phyloP scores from a whole-genome alignment of 2,797 vertebrate species.

The Rachycentron canadum region DNA sequence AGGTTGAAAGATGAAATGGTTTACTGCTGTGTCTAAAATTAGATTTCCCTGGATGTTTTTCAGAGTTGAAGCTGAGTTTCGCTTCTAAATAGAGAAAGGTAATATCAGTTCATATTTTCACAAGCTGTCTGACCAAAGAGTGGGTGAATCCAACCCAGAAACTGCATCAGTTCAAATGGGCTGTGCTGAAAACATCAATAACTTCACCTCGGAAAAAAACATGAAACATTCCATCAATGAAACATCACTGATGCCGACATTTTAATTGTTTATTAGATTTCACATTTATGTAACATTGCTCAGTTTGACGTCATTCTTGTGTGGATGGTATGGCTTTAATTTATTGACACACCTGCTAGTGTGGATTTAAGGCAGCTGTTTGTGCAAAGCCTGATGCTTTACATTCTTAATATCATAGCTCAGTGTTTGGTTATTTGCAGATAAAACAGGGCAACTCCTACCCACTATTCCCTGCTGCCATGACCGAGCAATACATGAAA shows the following conservation, averaged over 20 bases:
- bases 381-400: neutral
- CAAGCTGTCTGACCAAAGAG: neutral
- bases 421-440: neutral
- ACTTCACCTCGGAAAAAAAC: slow-evolving; percentile 1
- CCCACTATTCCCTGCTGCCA: neutral
- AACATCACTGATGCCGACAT: slow-evolving; percentile 6
- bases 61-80: slow-evolving; percentile 5
- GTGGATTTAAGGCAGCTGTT: slow-evolving; percentile 15
- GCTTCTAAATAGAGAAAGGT: no score
- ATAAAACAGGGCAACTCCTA: neutral
- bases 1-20: slow-evolving; percentile 16
- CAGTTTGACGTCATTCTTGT: neutral
- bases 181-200: slow-evolving; percentile 1
- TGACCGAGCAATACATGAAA: neutral
- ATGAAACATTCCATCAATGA: neutral
- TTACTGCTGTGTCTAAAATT: slow-evolving; percentile 2
- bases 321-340: neutral
- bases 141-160: neutral
- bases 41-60: no score
- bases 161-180: neutral
- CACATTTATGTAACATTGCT: slow-evolving; percentile 10
- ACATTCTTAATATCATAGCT: neutral
- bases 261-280: slow-evolving; percentile 17
- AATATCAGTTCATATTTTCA: neutral
- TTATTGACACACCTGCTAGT: slow-evolving; percentile 8